Conservation (phyloP, 2,113 vertebrate species). For the Solea solea region DNA sequence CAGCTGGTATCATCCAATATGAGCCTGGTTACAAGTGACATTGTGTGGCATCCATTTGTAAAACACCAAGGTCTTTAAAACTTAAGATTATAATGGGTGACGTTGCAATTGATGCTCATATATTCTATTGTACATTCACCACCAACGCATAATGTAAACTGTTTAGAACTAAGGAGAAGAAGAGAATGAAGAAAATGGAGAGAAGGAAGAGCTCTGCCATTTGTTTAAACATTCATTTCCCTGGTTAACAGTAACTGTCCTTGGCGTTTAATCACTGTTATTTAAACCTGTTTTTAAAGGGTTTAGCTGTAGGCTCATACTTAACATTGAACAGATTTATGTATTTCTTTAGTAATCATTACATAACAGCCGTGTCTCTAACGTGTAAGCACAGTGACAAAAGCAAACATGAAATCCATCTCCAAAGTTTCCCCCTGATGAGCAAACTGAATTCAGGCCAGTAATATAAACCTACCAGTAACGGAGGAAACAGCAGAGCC, state of each 20-base stretch:
- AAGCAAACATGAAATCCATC: conserved; percentile 36
- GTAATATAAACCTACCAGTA: conserved; percentile 50
- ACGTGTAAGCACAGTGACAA: conserved; percentile 23
- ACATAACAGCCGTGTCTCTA: conserved; percentile 12
- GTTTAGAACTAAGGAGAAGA: background rate
- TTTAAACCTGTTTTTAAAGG: conserved; percentile 32
- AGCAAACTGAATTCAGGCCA: background rate
- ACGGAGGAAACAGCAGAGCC: conserved; percentile 75
- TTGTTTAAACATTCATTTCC: conserved; percentile 13
- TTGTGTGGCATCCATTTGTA: too few species aligned
- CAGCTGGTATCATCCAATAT: too few species aligned
- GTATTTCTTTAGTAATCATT: background rate
- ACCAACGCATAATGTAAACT: too few species aligned
- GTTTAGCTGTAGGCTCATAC: conserved; percentile 26
- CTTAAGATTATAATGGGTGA: too few species aligned
- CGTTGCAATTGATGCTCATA: too few species aligned
- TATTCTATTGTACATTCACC: too few species aligned
- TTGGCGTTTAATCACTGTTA: conserved; percentile 25
- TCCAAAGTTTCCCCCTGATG: conserved; percentile 24
- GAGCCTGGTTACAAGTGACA: too few species aligned
- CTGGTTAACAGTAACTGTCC: conserved; percentile 12
- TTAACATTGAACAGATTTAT: conserved; percentile 20
- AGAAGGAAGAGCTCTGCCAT: conserved; percentile 11
- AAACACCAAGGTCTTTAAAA: too few species aligned
- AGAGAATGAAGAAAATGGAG: conserved; percentile 1